phyloP scores from a whole-genome alignment of 2,797 vertebrate species.

The Chelon labrosus region DNA sequence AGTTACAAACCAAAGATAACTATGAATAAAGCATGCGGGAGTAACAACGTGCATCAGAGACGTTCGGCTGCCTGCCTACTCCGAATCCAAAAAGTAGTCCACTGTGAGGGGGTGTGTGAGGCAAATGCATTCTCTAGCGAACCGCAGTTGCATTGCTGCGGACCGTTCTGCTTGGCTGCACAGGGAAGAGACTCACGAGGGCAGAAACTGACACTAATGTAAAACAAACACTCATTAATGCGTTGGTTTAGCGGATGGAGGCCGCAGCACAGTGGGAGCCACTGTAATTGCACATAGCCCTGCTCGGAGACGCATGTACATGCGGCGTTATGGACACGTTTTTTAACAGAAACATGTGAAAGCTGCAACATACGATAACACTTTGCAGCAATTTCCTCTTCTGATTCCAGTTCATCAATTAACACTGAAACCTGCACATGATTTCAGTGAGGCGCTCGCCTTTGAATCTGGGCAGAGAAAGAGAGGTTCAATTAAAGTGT shows the following conservation, averaged over 20 bases:
- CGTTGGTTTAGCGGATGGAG: slow-evolving; percentile 69
- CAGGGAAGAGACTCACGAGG: slow-evolving; percentile 54
- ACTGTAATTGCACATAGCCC: slow-evolving; percentile 45
- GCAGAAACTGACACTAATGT: slow-evolving; percentile 83
- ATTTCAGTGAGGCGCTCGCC: slow-evolving; percentile 1
- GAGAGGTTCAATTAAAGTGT: slow-evolving; percentile 31
- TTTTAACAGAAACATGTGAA: neutral
- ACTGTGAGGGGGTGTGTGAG: slow-evolving; percentile 24
- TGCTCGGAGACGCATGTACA: slow-evolving; percentile 6
- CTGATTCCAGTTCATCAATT: slow-evolving; percentile 15
- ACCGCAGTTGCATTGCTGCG: slow-evolving; percentile 28
- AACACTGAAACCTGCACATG: slow-evolving; percentile 1
- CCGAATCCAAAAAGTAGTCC: slow-evolving; percentile 15
- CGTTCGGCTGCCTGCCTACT: slow-evolving; percentile 8
- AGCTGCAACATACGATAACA: slow-evolving; percentile 12
- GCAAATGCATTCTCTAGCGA: slow-evolving; percentile 33
- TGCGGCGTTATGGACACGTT: neutral
- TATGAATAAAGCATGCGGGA: slow-evolving; percentile 73
- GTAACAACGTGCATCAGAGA: slow-evolving; percentile 36
- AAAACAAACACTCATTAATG: slow-evolving; percentile 81
- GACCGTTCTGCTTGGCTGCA: slow-evolving; percentile 66
- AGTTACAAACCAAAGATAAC: slow-evolving; percentile 73
- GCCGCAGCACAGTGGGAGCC: slow-evolving; percentile 49
- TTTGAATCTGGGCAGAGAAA: slow-evolving; percentile 20
- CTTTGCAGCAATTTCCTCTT: neutral